Percentiles rank a stretch among this genome's conserved stretches.
Evolutionary conservation across 2,797 vertebrate genomes (phyloP).

Genomic region (Sebastes ruberrimus): DNA sequence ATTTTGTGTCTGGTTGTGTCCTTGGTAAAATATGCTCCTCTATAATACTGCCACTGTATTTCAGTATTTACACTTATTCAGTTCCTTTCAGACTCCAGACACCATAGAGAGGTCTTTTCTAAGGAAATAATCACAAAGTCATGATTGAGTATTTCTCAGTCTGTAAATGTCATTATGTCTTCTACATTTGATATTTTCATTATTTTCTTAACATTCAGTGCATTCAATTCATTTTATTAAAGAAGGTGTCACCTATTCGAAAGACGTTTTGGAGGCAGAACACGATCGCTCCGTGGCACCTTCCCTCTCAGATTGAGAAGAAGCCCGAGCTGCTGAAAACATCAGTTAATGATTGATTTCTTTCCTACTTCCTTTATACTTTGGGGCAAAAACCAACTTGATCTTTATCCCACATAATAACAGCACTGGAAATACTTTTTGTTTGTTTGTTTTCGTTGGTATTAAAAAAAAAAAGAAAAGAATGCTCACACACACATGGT

Average conservation of each 20-base stretch:
- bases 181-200: background rate
- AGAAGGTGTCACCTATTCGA: background rate
- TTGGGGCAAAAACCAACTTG: constrained; percentile 66
- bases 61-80: background rate
- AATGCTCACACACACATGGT: constrained; percentile 46
- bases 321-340: constrained; percentile 28
- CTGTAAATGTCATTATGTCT: background rate
- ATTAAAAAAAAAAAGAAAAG: constrained; percentile 41
- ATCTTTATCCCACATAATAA: constrained; percentile 69
- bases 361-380: constrained; percentile 44
- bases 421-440: constrained; percentile 59
- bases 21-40: background rate
- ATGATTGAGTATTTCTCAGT: background rate
- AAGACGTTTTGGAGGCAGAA: background rate
- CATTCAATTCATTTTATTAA: background rate
- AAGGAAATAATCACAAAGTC: background rate
- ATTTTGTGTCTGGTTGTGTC: background rate
- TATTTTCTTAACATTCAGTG: background rate
- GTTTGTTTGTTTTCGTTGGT: constrained; percentile 32
- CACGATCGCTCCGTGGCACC: background rate
- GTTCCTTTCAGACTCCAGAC: background rate
- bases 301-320: background rate
- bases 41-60: background rate
- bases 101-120: background rate
- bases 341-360: constrained; percentile 51